A percentile compares a stretch with the other conserved stretches of the same genome.
Evolutionary conservation across 2,113 vertebrate species (phyloP).

Genomic region (Galemys pyrenaicus): DNA sequence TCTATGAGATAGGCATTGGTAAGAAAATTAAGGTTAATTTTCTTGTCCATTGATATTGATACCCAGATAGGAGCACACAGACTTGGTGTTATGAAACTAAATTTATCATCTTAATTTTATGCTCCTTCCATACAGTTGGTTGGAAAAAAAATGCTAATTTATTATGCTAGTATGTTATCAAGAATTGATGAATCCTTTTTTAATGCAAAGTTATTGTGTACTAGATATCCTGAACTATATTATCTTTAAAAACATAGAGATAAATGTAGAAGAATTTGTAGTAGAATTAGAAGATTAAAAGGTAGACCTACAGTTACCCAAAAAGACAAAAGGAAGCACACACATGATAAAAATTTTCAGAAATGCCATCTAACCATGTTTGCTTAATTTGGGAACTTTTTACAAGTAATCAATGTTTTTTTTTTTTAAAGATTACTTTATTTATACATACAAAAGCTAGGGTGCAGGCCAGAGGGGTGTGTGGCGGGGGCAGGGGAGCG

Average conservation of each 20-base stretch:
- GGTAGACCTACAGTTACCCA: not conserved
- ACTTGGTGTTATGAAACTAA: not conserved
- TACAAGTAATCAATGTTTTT: not conserved
- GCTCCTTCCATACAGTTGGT: not conserved
- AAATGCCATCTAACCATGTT: not conserved
- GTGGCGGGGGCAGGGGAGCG: no score
- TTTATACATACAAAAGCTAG: no score
- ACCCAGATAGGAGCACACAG: not conserved
- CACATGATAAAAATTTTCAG: not conserved
- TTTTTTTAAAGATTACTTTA: no score
- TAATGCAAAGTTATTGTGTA: not conserved
- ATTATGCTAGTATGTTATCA: not conserved
- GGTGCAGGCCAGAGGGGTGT: no score
- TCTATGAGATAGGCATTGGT: not conserved
- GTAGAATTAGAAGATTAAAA: slow-evolving; percentile 18
- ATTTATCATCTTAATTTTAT: not conserved
- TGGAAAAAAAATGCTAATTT: slow-evolving; percentile 12
- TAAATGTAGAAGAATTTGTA: not conserved
- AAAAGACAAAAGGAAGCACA: not conserved
- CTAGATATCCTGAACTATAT: not conserved
- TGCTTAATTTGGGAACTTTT: not conserved
- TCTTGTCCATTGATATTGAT: not conserved
- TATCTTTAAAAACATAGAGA: not conserved
- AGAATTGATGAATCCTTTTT: not conserved
- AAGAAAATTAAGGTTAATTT: no score